Base-by-base conservation (phyloP, 1,140 invertebrate genomes). In the Bicyclus anynana region DNA sequence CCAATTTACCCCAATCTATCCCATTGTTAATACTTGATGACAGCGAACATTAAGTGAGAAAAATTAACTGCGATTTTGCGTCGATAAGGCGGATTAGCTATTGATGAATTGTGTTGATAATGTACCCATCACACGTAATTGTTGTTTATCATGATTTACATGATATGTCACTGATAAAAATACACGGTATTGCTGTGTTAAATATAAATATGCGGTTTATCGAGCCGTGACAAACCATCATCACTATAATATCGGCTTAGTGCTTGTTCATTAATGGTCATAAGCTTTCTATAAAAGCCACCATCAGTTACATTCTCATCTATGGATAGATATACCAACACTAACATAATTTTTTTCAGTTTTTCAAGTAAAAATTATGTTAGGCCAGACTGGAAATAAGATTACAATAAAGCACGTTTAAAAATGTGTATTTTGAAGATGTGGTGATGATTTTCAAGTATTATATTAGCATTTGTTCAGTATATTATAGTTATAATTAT, bases 1-100 rank as follows among this genome's bases (percentile, higher is more conserved):
- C 72, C 80, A 80, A 80, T 82, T 87, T 84, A 82, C 81, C 74
- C 80, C 79, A 80, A 82, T 84, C 75, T 74, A 67, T 60, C 69
- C 64, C 72, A 79, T 80, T 84, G 77, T 77, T 55, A 62, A 69
- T 60, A 60, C 51, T 48, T 65, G 70, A 69, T 69, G 77, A 80
- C 77, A 78, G 68, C 62, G 67, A 72, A 73, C 72, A 54, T 72
- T 75, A 70, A 77, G 66, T 53, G 52, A 69, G 62, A 68, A 68
- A 60, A 56, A 56, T 56, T 54, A 54, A 54, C 53, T 47, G 42
- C 54, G 53, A 62, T 57, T 62, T 42, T 33, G 57, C 20, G 17
- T 44, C 10, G 29, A 53, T 54, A 54, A 54, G 20, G 18, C 42
- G 42, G 42, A 54, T 54, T 44, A 54, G 42, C 29, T 21, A 14